Evolutionary conservation across 2,113 vertebrate species (phyloP).

Genomic region (Drymodes brunneopygia): DNA sequence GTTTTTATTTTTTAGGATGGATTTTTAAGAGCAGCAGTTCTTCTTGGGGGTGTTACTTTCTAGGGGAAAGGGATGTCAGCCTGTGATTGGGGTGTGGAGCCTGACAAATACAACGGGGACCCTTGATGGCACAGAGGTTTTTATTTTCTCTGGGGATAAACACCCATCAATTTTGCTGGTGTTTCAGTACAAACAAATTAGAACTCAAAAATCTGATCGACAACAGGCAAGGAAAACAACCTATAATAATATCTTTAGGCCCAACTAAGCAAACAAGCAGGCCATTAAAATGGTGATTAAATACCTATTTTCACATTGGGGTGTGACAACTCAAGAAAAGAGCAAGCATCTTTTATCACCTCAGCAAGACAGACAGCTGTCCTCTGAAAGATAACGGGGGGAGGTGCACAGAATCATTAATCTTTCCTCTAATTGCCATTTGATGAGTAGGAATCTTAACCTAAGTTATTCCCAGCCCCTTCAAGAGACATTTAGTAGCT

Average conservation of each 20-base stretch:
- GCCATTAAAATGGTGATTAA: not conserved
- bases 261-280: not conserved
- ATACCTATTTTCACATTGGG: not conserved
- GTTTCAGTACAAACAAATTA: not conserved
- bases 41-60: not conserved
- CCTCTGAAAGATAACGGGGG: not conserved
- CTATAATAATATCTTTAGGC: not conserved
- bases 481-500: constrained; percentile 49
- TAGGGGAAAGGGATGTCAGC: not conserved
- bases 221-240: not conserved
- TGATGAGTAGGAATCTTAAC: constrained; percentile 60
- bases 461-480: constrained; percentile 39
- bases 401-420: constrained; percentile 2
- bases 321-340: not conserved
- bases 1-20: not conserved
- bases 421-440: constrained; percentile 48
- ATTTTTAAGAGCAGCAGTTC: not conserved
- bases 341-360: not conserved
- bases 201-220: not conserved
- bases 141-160: not conserved
- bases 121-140: not conserved
- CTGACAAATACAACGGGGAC: not conserved
- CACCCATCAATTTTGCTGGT: not conserved
- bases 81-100: not conserved
- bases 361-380: not conserved